These are phyloP conservation scores for Chromoteleia sp. DNA, from an alignment of 2,888 invertebrate species.

Conservation along the genomic window DNA sequence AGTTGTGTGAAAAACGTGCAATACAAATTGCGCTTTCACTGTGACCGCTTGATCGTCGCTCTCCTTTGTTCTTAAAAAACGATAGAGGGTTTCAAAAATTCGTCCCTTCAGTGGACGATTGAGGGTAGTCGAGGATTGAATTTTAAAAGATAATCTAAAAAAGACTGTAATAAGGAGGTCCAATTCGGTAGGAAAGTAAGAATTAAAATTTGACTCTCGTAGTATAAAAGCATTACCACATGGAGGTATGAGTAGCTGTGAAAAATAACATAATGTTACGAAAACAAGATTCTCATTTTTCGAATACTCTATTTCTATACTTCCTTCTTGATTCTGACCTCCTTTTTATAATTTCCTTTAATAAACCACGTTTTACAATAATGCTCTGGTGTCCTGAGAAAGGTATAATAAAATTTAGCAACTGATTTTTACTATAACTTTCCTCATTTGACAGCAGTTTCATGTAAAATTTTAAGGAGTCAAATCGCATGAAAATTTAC, in stretches of 20 bases:
- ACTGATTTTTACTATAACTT: conserved; percentile 32
- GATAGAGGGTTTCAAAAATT: conserved; percentile 5
- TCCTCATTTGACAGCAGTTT: not conserved
- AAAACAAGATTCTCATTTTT: no score
- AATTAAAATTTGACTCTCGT: no score
- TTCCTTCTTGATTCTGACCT: no score
- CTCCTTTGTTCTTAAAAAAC: conserved; percentile 15
- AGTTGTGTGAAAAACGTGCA: conserved; percentile 12
- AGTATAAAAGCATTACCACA: no score
- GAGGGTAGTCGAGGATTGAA: not conserved
- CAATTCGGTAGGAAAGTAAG: no score
- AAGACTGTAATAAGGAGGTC: no score
- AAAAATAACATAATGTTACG: no score
- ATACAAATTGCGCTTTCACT: conserved; percentile 56
- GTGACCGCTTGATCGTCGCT: conserved; percentile 27
- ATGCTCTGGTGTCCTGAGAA: conserved; percentile 30
- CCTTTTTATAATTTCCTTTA: not conserved
- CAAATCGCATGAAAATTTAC: not conserved
- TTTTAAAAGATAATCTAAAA: no score
- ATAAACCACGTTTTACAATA: not conserved
- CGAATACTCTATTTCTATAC: no score
- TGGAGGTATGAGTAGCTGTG: no score
- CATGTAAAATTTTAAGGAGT: conserved; percentile 8
- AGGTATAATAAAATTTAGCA: conserved; percentile 41
- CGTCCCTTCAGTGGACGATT: not conserved